Base-by-base conservation (phyloP, 2,888 invertebrate species). In the Andricus curvator region DNA sequence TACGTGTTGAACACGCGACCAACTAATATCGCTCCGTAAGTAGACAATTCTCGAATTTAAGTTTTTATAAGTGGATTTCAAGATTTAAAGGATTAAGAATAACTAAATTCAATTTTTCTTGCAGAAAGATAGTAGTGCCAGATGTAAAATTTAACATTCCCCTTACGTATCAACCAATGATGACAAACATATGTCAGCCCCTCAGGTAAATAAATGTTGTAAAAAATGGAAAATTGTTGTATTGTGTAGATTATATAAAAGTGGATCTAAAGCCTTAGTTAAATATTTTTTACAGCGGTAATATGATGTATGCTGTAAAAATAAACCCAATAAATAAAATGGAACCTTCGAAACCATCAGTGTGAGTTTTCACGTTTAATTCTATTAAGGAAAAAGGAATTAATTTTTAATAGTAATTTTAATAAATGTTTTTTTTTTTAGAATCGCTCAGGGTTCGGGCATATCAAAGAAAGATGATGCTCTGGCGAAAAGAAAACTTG, bases 251-350 rank as follows among this genome's bases (percentile, higher is more conserved):
- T 68, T 48, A 48, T 48, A 48, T 68, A 44, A 13, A 15, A 13
- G 4, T 29, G 13, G 48, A 48, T 48, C 17, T 48, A 48, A 48
- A 15, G 48, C 48, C 17, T 3, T 13, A 22, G 4, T 17, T 44
- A 4, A 22, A 25, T 70, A 51, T 33, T 51, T 68, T 56, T 74
- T 74, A 11, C 51, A 74, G 70, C 33, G n/a, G 70, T 3, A 74
- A 74, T n/a, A 74, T 74, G 70, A 33, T 74, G 70, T 74, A 74
- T n/a, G 70, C 70, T 25, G 48, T 74, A 33, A 74, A 74, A 74
- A 74, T 74, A n/a, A 51, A 74, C n/a, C 70, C 70, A 56, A 4
- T 15, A 4, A 74, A 56, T 20, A 48, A 11, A 20, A n/a, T 56
- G 20, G 29, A 74, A 29, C n/a, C 51, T 56, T 20, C 13, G 9